A percentile compares a stretch with the other conserved stretches of the same genome.
Evolutionary conservation across 2,113 vertebrate species (phyloP).

Genomic region (Sylvilagus bachmani): DNA sequence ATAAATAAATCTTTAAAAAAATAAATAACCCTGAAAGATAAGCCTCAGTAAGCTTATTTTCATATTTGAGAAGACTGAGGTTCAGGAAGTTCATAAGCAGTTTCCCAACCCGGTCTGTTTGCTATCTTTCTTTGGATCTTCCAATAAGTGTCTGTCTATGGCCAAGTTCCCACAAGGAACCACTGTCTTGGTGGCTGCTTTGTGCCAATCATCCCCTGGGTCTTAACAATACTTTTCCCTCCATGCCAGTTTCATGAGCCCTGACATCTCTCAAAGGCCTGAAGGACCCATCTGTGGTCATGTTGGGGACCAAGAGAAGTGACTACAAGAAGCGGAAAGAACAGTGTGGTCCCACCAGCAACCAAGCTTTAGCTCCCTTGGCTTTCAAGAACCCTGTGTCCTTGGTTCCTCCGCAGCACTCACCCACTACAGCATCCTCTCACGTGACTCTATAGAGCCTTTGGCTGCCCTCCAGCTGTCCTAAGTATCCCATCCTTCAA

Average conservation of each 20-base stretch:
- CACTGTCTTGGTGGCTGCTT: background rate
- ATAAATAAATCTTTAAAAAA: too few relatives aligned
- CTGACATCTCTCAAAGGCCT: background rate
- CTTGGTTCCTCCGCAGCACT: background rate
- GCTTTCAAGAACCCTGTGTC: background rate
- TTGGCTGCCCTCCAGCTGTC: background rate
- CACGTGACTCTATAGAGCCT: background rate
- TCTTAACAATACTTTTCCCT: background rate
- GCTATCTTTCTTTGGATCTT: background rate
- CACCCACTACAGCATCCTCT: background rate
- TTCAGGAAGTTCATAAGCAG: constrained; percentile 34
- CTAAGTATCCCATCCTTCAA: background rate
- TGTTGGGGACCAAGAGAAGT: background rate
- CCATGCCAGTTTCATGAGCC: background rate
- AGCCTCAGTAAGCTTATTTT: constrained; percentile 46
- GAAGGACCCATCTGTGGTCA: background rate
- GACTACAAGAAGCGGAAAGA: background rate
- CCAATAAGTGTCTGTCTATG: background rate
- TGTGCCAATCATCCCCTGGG: background rate
- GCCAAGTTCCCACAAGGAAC: background rate
- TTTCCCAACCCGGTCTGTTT: background rate
- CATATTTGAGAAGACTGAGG: constrained; percentile 16
- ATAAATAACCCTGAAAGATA: constrained; percentile 51
- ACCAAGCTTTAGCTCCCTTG: background rate
- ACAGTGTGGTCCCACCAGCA: background rate